Conservation (phyloP, 2,113 vertebrate species). For the Microcebus ravelobensis region DNA sequence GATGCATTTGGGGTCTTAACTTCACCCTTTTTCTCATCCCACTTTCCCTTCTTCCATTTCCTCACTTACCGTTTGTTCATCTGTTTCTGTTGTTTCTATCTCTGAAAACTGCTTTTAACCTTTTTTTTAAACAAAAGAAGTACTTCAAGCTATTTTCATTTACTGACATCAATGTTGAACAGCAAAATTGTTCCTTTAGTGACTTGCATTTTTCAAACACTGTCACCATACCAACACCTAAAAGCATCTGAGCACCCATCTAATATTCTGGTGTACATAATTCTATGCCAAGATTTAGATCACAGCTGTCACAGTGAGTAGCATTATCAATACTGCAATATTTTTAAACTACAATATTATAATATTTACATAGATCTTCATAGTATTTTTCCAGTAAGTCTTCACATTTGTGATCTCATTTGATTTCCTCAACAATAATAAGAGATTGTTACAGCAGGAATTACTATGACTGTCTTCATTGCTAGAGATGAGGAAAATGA, state of each 20-base stretch:
- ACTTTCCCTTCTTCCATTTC: not conserved
- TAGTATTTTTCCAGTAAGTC: not conserved
- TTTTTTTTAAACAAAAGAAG: constrained; percentile 33
- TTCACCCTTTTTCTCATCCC: not conserved
- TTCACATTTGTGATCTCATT: not conserved
- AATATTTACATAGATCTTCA: constrained; percentile 4
- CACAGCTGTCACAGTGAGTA: constrained; percentile 25
- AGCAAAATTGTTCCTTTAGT: not conserved
- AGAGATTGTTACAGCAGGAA: not conserved
- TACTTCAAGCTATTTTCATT: constrained; percentile 51
- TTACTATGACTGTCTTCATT: not conserved
- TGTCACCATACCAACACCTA: constrained; percentile 28
- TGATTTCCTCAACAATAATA: not conserved
- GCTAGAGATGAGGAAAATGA: not conserved
- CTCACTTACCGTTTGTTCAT: not conserved
- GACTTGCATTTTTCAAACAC: constrained; percentile 54
- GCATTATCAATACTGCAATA: not conserved
- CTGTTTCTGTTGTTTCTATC: not conserved
- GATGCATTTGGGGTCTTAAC: not conserved
- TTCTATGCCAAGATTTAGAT: constrained; percentile 43
- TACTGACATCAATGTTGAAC: not conserved
- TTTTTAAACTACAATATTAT: not conserved
- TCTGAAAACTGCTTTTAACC: constrained; percentile 38
- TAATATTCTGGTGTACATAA: constrained; percentile 21
- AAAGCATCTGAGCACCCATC: constrained; percentile 14